Evolutionary conservation across 2,113 vertebrate species (phyloP).

Genomic region (Channa argus): DNA sequence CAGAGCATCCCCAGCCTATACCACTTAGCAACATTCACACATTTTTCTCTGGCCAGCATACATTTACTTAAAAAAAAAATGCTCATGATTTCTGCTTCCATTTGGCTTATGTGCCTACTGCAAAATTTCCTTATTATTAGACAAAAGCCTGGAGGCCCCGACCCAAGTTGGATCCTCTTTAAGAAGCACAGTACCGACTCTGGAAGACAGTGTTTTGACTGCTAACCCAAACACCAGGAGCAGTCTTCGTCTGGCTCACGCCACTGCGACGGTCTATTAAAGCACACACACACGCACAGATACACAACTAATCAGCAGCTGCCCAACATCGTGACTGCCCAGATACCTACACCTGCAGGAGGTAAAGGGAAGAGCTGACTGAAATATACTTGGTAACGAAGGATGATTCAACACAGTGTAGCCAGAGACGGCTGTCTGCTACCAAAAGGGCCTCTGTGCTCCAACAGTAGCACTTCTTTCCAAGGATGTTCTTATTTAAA

Average conservation of each 20-base stretch:
- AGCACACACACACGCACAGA: conserved; percentile 73
- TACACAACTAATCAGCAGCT: conserved; percentile 72
- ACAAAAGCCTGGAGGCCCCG: conserved; percentile 60
- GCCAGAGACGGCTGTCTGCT: conserved; percentile 64
- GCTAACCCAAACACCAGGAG: conserved; percentile 56
- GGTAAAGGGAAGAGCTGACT: conserved; percentile 62
- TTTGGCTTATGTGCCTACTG: conserved; percentile 71
- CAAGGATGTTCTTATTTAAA: conserved; percentile 69
- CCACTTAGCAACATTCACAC: conserved; percentile 62
- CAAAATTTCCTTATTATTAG: conserved; percentile 66
- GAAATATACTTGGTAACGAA: conserved; percentile 53
- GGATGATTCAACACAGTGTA: conserved; percentile 41
- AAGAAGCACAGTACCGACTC: conserved; percentile 80
- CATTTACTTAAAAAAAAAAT: conserved; percentile 59
- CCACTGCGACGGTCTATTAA: conserved; percentile 66
- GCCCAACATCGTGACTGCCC: conserved; percentile 68
- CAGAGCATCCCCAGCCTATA: conserved; percentile 61
- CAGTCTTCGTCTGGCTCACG: conserved; percentile 52
- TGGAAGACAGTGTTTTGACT: conserved; percentile 65
- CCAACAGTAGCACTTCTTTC: conserved; percentile 70
- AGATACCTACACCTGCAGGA: conserved; percentile 48
- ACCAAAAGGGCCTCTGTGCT: conserved; percentile 57
- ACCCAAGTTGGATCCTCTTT: conserved; percentile 70
- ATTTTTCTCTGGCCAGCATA: conserved; percentile 52
- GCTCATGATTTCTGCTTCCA: conserved; percentile 74